These are phyloP conservation scores for Phodopus roborovskii DNA, from an alignment of 2,113 vertebrate genomes.

Conservation along the genomic window DNA sequence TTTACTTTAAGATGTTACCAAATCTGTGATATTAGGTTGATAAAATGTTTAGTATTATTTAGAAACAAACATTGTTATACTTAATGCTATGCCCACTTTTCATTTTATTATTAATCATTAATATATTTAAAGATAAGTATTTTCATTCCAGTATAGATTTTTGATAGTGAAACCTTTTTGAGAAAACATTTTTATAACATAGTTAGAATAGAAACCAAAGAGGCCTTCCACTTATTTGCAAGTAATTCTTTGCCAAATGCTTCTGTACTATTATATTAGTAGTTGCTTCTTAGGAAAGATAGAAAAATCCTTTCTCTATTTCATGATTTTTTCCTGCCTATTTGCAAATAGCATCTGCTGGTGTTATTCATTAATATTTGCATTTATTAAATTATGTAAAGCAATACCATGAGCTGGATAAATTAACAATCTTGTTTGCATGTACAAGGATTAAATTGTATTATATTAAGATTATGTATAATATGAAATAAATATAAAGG, in stretches of 20 bases:
- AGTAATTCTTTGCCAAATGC: neutral
- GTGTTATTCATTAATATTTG: neutral
- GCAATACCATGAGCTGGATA: neutral
- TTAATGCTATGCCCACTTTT: neutral
- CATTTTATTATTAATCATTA: neutral
- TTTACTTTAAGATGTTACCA: neutral
- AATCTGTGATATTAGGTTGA: too few relatives aligned
- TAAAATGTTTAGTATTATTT: neutral
- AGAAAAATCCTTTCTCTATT: neutral
- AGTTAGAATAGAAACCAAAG: neutral
- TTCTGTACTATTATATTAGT: neutral
- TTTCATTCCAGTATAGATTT: neutral
- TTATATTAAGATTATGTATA: neutral
- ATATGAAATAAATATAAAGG: neutral
- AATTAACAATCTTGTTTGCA: too few relatives aligned
- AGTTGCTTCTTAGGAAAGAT: neutral
- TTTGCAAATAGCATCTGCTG: neutral
- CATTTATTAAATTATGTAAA: neutral
- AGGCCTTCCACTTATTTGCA: neutral
- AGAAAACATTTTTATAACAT: neutral
- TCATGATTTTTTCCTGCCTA: neutral
- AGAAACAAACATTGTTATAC: neutral
- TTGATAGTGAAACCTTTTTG: neutral
- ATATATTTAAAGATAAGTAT: neutral
- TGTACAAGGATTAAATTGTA: neutral